Evolutionary conservation across 2,888 invertebrate species (phyloP).

Genomic region (Disparrhopalites patrizii): DNA sequence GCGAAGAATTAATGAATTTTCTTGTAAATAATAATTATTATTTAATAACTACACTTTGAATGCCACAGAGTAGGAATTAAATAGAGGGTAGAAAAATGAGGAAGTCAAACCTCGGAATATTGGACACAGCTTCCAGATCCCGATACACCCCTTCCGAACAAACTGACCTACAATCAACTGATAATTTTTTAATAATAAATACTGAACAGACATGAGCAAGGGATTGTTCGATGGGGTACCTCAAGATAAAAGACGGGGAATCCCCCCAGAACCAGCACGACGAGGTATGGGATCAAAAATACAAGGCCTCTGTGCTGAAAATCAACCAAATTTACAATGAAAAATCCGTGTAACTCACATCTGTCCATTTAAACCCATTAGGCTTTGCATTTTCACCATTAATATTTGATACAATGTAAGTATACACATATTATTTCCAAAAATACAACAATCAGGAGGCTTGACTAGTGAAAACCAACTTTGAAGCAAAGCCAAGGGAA

Average conservation of each 20-base stretch:
- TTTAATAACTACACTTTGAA: no score
- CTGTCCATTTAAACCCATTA: not conserved
- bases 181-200: slow-evolving; percentile 3
- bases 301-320: slow-evolving; percentile 12
- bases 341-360: not conserved
- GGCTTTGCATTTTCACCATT: not conserved
- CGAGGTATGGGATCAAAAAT: slow-evolving; percentile 11
- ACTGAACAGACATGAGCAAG: not conserved
- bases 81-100: no score
- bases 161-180: slow-evolving; percentile 56
- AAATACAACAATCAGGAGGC: no score
- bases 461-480: not conserved
- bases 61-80: no score
- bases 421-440: no score
- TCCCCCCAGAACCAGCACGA: not conserved
- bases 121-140: slow-evolving; percentile 44
- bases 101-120: slow-evolving; percentile 22
- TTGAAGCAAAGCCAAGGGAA: slow-evolving; percentile 25
- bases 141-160: slow-evolving; percentile 69
- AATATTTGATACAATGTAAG: no score
- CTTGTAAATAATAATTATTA: no score
- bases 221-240: not conserved
- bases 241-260: slow-evolving; percentile 16
- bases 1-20: no score
- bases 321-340: not conserved